Evolutionary conservation across 2,888 invertebrate species (phyloP), one percentile per base, ranked within the genome.

Genomic region (Antheraea assamensis): DNA sequence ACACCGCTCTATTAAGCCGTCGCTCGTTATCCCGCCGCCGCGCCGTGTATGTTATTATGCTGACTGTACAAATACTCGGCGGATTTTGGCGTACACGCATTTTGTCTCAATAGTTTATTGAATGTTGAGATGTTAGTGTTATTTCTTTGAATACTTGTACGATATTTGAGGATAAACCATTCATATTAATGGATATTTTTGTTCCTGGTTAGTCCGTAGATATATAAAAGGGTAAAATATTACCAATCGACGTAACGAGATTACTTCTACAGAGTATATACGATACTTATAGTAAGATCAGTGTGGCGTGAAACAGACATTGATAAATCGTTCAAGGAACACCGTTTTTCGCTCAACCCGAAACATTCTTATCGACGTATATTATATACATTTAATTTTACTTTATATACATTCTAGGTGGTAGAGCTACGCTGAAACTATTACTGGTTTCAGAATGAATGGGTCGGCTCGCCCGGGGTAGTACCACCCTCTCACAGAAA

Each of bases 1-100:
- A 30, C 81, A 75, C 73, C 68, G 75, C 78, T 79, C 81, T 81
- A 81, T 82, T 81, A 78, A 79, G 79, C 74, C 78, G 77, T 79
- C 76, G 78, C 78, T 81, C 78, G 78, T 79, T 82, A 82, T 81
- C 82, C 76, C 76, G 78, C 82, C 78, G 77, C 76, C 80, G 75
- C 77, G 80, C n/a, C n/a, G n/a, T n/a, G n/a, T n/a, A n/a, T 81
- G 79, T 81, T 82, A 79, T 78, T 75, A 74, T 74, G 78, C 73
- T 66, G 73, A 73, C 80, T 77, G 76, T 79, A 78, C 74, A 31
- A 73, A 73, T 73, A 70, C 55, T 73, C n/a, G 35, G 24, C 55
- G 52, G 55, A 73, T 73, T 35, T 73, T 73, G 70, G 66, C 27
- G 42, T 35, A 35, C 35, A 42, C 21, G 68, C 66, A n/a, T 68